These are phyloP conservation scores for Zaprionus ghesquierei DNA, from an alignment of 1,140 invertebrate genomes.

Conservation along the genomic window DNA sequence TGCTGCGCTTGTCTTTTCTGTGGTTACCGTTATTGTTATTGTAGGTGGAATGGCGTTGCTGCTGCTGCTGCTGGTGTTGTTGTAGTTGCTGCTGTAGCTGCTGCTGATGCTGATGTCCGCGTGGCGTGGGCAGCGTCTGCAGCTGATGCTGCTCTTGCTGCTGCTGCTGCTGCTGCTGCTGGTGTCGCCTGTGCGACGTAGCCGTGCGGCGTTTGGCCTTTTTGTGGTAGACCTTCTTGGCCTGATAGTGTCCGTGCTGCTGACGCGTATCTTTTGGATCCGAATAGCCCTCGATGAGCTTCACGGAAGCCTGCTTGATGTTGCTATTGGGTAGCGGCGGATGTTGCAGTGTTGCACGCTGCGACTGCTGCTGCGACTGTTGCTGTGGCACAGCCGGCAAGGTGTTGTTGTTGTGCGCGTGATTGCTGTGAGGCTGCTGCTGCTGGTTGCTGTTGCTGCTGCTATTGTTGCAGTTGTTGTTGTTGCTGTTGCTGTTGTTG, in stretches of 20 bases:
- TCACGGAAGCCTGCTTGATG: slow-evolving; percentile 78
- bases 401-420: slow-evolving; percentile 60
- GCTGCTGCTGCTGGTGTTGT: slow-evolving; percentile 33
- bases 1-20: slow-evolving; percentile 63
- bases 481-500: slow-evolving; percentile 35
- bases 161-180: slow-evolving; percentile 49
- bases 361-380: slow-evolving; percentile 45
- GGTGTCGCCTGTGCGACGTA: slow-evolving; percentile 53
- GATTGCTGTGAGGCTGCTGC: slow-evolving; percentile 38
- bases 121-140: slow-evolving; percentile 49
- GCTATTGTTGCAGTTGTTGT: slow-evolving; percentile 29
- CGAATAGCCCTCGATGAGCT: slow-evolving; percentile 79
- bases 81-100: slow-evolving; percentile 42
- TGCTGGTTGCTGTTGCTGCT: slow-evolving; percentile 22
- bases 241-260: slow-evolving; percentile 42
- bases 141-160: slow-evolving; percentile 36
- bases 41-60: slow-evolving; percentile 62
- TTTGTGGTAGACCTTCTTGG: slow-evolving; percentile 80
- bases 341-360: slow-evolving; percentile 67
- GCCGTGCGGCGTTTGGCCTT: slow-evolving; percentile 66
- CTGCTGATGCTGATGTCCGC: slow-evolving; percentile 54
- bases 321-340: slow-evolving; percentile 73
- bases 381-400: slow-evolving; percentile 54
- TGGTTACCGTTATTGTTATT: slow-evolving; percentile 67
- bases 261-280: slow-evolving; percentile 78